A percentile compares a stretch with the other conserved stretches of the same genome.
Conservation (phyloP, 2,113 vertebrate species). For the Ictalurus furcatus region DNA sequence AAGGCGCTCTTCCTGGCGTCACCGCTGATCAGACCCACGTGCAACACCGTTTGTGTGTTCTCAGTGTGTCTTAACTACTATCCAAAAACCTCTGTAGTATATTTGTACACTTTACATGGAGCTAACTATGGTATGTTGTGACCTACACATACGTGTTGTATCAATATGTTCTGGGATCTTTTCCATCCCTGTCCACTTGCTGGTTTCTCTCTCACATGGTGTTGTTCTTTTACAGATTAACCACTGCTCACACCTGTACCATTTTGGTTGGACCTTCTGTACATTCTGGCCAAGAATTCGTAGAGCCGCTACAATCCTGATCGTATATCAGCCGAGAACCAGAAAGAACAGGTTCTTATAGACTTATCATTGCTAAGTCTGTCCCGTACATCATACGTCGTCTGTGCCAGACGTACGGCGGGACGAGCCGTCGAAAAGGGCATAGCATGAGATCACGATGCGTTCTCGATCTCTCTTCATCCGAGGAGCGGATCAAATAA, state of each 20-base stretch:
- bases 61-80: background rate
- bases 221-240: background rate
- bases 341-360: background rate
- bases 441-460: background rate
- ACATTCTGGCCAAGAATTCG: background rate
- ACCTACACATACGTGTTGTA: background rate
- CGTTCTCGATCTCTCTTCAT: background rate
- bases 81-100: background rate
- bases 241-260: background rate
- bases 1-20: background rate
- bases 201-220: background rate
- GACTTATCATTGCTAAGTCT: background rate
- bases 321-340: background rate
- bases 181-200: background rate
- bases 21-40: background rate
- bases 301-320: background rate
- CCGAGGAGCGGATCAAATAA: background rate
- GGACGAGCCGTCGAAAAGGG: background rate
- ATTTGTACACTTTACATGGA: background rate
- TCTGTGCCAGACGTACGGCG: background rate
- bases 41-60: background rate
- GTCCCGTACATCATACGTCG: background rate
- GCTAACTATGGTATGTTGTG: background rate
- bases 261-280: background rate
- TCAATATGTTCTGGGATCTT: background rate